Evolutionary conservation across 1,140 invertebrate species (phyloP).

Genomic region (Andrena cerasifolii): DNA sequence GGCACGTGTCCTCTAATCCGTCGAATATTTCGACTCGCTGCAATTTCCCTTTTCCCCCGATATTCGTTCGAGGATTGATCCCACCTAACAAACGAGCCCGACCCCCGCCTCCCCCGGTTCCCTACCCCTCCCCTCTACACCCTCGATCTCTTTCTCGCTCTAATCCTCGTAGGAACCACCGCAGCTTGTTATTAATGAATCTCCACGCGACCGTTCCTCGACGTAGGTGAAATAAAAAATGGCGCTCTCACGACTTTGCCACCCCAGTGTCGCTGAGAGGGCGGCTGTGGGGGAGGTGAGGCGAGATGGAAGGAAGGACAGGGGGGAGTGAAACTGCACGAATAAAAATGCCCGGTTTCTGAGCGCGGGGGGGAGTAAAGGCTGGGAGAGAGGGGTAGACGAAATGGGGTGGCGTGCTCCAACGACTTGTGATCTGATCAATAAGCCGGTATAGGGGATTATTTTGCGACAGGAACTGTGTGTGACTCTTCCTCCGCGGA

Average conservation of each 20-base stretch:
- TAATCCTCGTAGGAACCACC: constrained; percentile 69
- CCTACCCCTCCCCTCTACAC: neutral
- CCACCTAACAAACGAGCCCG: constrained; percentile 41
- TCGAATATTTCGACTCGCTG: constrained; percentile 45
- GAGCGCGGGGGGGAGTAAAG: constrained; percentile 58
- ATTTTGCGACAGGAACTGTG: constrained; percentile 71
- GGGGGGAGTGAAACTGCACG: constrained; percentile 74
- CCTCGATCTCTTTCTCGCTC: constrained; percentile 49
- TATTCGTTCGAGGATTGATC: constrained; percentile 53
- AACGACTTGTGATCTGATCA: constrained; percentile 80
- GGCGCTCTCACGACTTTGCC: constrained; percentile 72
- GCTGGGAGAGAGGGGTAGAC: constrained; percentile 55
- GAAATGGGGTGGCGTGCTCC: constrained; percentile 76
- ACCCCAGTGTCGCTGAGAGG: constrained; percentile 71
- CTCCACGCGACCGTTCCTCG: constrained; percentile 62
- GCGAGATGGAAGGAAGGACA: constrained; percentile 62
- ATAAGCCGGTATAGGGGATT: constrained; percentile 79
- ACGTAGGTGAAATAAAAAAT: constrained; percentile 73
- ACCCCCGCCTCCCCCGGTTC: neutral
- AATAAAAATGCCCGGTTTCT: constrained; percentile 81
- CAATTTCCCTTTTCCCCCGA: constrained; percentile 26
- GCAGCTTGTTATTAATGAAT: constrained; percentile 75
- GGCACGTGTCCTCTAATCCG: constrained; percentile 55
- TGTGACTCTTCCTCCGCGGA: constrained; percentile 55
- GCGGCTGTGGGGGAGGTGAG: constrained; percentile 62